A percentile compares a stretch with the other conserved stretches of the same genome.
phyloP scores from a whole-genome alignment of 64 coral and sea anemone species.

The Dendrophyllia cribrosa region DNA sequence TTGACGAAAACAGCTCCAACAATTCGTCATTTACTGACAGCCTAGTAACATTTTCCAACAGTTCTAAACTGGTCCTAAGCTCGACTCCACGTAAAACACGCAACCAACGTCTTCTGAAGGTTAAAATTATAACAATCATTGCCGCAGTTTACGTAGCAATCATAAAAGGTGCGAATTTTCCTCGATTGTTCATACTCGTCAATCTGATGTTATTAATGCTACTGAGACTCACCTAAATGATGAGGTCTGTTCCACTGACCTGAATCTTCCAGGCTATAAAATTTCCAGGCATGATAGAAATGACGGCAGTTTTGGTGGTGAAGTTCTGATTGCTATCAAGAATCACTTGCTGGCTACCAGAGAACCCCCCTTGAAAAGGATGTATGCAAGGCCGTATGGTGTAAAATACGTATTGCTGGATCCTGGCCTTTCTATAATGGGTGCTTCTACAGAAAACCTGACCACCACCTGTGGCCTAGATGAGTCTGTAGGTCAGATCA shows the following conservation, averaged over 20 bases:
- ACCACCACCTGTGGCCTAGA: slow-evolving; percentile 5
- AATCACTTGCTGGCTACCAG: slow-evolving; percentile 31
- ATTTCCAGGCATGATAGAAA: slow-evolving; percentile 64
- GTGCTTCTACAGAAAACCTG: slow-evolving; percentile 68
- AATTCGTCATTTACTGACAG: neutral
- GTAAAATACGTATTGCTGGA: slow-evolving; percentile 69
- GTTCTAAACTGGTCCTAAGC: neutral
- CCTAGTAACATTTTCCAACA: neutral
- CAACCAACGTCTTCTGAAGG: neutral
- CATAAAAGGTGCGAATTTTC: slow-evolving; percentile 36
- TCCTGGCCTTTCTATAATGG: slow-evolving; percentile 60
- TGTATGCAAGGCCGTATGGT: slow-evolving; percentile 42
- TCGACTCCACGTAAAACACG: neutral
- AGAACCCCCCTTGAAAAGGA: slow-evolving; percentile 57
- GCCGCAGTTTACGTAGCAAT: slow-evolving; percentile 41
- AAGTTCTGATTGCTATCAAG: slow-evolving; percentile 58
- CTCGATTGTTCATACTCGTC: slow-evolving; percentile 56
- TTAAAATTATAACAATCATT: slow-evolving; percentile 44
- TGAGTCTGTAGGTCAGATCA: too few species aligned
- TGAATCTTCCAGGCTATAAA: slow-evolving; percentile 33
- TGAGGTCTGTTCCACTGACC: slow-evolving; percentile 1
- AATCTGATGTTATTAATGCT: slow-evolving; percentile 64
- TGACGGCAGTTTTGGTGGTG: slow-evolving; percentile 33
- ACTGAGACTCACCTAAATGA: slow-evolving; percentile 56
- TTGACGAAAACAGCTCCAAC: slow-evolving; percentile 5